Evolutionary conservation across 2,797 vertebrate genomes (phyloP).

Genomic region (Hypotaenidia philippensis): DNA sequence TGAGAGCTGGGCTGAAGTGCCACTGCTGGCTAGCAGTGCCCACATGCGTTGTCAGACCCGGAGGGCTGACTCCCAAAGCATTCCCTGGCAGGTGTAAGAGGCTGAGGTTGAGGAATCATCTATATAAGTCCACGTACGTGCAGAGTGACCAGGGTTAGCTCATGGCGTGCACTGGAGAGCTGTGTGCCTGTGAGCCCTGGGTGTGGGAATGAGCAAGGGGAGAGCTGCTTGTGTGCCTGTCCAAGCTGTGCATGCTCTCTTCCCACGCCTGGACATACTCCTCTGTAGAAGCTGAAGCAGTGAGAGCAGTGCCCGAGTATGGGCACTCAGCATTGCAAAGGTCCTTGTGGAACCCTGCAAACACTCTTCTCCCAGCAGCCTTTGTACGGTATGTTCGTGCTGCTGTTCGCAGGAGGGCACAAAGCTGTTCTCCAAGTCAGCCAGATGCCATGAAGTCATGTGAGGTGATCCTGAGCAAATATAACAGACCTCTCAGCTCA

Average conservation of each 20-base stretch:
- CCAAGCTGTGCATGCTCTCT: rapidly evolving
- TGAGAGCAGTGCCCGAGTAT: neutral
- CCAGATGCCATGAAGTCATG: constrained; percentile 32
- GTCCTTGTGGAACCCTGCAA: neutral
- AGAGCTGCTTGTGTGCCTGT: rapidly evolving
- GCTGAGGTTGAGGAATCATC: neutral
- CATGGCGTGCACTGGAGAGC: rapidly evolving
- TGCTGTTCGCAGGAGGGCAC: neutral
- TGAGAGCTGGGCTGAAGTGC: neutral
- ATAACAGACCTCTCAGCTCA: constrained; percentile 12
- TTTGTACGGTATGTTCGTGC: neutral
- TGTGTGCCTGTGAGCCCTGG: rapidly evolving
- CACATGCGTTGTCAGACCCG: rapidly evolving
- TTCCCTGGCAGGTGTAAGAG: neutral
- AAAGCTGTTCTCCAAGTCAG: constrained; percentile 46
- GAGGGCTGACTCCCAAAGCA: neutral
- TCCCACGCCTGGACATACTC: neutral
- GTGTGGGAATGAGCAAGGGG: rapidly evolving
- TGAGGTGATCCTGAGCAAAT: constrained; percentile 43
- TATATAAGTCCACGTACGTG: neutral
- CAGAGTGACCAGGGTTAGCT: rapidly evolving
- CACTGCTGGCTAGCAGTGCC: neutral
- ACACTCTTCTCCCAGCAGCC: neutral
- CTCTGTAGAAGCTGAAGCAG: neutral
- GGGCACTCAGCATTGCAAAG: neutral